A percentile compares a stretch with the other conserved stretches of the same genome.
Evolutionary conservation across 2,113 vertebrate species (phyloP).

Genomic region (Callipepla squamata): DNA sequence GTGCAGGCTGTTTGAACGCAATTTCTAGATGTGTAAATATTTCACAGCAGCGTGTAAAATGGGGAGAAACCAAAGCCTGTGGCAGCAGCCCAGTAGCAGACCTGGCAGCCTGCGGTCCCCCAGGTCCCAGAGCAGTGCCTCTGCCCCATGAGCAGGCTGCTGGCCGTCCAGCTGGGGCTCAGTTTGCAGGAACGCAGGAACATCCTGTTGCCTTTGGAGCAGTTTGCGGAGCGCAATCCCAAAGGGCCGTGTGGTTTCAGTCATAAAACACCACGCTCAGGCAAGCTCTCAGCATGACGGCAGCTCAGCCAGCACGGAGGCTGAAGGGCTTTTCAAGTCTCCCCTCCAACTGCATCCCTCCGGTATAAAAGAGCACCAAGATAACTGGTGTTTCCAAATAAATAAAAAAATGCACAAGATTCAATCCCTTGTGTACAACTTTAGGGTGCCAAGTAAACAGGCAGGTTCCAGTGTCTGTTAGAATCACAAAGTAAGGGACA

Average conservation of each 20-base stretch:
- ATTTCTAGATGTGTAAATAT: not conserved
- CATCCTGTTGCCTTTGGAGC: not conserved
- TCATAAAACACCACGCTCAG: accelerated
- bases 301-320: not conserved
- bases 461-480: not conserved
- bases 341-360: not conserved
- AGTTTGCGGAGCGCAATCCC: not conserved
- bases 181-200: not conserved
- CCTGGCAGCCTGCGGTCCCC: not conserved
- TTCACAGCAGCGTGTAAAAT: not conserved
- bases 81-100: not conserved
- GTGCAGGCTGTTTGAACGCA: not conserved
- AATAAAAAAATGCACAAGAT: not conserved
- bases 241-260: not conserved
- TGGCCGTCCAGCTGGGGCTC: not conserved
- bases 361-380: not conserved
- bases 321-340: not conserved
- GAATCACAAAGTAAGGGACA: not conserved
- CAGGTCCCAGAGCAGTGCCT: not conserved
- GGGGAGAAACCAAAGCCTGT: not conserved
- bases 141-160: accelerated
- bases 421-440: not conserved
- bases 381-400: not conserved
- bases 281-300: accelerated
- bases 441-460: not conserved